phyloP scores from a whole-genome alignment of 2,797 vertebrate genomes.

The Chrysolophus pictus region DNA sequence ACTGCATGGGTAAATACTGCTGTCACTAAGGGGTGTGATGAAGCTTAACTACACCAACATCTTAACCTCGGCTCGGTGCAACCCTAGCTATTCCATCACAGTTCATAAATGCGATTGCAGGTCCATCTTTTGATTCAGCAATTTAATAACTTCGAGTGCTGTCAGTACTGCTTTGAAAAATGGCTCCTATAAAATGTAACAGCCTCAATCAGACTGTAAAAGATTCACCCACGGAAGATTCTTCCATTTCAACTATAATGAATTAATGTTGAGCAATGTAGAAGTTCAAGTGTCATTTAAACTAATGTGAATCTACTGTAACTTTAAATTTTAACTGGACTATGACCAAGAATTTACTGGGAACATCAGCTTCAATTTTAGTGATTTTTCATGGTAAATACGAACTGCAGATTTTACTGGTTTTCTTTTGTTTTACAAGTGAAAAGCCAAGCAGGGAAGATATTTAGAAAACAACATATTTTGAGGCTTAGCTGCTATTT shows the following conservation, averaged over 20 bases:
- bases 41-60: slow-evolving; percentile 78
- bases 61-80: slow-evolving; percentile 74
- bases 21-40: slow-evolving; percentile 77
- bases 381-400: slow-evolving; percentile 71
- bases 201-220: slow-evolving; percentile 96
- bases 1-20: slow-evolving; percentile 81
- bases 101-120: slow-evolving; percentile 83
- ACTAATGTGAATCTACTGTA: slow-evolving; percentile 85
- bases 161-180: slow-evolving; percentile 98
- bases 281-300: slow-evolving; percentile 96
- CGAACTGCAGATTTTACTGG: slow-evolving; percentile 27
- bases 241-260: slow-evolving; percentile 92
- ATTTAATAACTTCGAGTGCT: slow-evolving; percentile 99
- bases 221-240: slow-evolving; percentile 86
- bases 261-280: slow-evolving; percentile 95
- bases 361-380: slow-evolving; percentile 69
- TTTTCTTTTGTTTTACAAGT: slow-evolving; percentile 67
- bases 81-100: slow-evolving; percentile 78
- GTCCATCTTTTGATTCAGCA: slow-evolving; percentile 90
- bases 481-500: slow-evolving; percentile 22
- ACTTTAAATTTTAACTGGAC: slow-evolving; percentile 78
- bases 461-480: slow-evolving; percentile 21
- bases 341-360: slow-evolving; percentile 74
- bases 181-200: slow-evolving; percentile 98
- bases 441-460: slow-evolving; percentile 24